A percentile compares a stretch with the other conserved stretches of the same genome.
These are phyloP conservation scores for Bolinopsis microptera DNA, from an alignment of 37 sponge, comb jelly and placozoan genomes.

Conservation along the genomic window DNA sequence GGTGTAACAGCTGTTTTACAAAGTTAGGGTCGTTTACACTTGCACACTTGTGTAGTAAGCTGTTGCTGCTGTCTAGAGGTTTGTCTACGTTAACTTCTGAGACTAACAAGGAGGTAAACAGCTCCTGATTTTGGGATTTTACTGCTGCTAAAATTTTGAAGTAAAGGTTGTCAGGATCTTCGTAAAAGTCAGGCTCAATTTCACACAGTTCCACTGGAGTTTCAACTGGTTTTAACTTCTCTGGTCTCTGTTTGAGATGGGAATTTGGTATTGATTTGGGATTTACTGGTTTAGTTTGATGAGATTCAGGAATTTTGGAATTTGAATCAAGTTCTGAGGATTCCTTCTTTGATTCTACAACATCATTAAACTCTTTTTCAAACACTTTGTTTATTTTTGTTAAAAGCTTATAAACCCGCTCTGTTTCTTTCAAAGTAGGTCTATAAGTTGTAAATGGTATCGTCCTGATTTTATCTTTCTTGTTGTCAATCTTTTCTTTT, in stretches of 20 bases:
- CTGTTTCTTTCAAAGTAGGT: slow-evolving; percentile 86
- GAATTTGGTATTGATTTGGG: slow-evolving; percentile 51
- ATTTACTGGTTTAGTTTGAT: neutral
- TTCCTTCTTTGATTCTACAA: neutral
- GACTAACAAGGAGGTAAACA: neutral
- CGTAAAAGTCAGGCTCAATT: neutral
- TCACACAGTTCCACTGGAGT: too few relatives aligned
- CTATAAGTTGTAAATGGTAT: slow-evolving; percentile 84
- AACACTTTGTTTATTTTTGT: slow-evolving; percentile 37
- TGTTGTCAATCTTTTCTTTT: slow-evolving; percentile 60
- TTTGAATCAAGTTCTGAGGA: neutral
- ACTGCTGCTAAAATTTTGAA: neutral
- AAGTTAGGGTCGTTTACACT: neutral
- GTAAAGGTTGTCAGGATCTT: neutral
- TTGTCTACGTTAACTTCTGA: neutral
- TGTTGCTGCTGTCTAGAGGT: neutral
- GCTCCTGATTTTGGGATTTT: neutral
- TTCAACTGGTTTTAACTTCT: neutral
- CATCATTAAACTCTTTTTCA: slow-evolving; percentile 14
- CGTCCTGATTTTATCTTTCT: slow-evolving; percentile 69
- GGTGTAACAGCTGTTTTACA: slow-evolving; percentile 1
- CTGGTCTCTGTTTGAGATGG: slow-evolving; percentile 22
- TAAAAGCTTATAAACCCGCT: slow-evolving; percentile 70
- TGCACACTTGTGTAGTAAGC: neutral
- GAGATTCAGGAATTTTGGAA: neutral